Base-by-base conservation (phyloP, 1,140 invertebrate species). In the Conus ventricosus region DNA sequence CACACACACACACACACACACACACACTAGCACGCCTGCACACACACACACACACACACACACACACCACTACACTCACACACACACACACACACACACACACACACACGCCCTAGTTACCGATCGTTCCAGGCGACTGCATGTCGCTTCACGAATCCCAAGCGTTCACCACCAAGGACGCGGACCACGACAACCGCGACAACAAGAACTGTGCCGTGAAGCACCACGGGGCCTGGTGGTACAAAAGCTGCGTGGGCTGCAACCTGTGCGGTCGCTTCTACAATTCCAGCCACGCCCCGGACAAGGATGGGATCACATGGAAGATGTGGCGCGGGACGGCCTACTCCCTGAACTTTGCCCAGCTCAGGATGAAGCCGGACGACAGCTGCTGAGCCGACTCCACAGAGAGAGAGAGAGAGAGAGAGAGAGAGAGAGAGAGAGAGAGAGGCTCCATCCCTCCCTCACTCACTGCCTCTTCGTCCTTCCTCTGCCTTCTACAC, bases 11-110 rank as follows among this genome's bases (percentile, higher is more conserved):
- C 76, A 78, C n/a, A 78, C 76, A 78, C 76, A 78, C 39, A 39
- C 39, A 39, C 78, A 27, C 27, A 81, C 78, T n/a, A n/a, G n/a
- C n/a, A n/a, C n/a, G n/a, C n/a, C n/a, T n/a, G n/a, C n/a, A n/a
- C n/a, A n/a, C n/a, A 78, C n/a, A 78, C 76, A 78, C 76, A 78
- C 39, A 39, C 39, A 39, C 78, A 27, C 27, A 81, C 78, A 81
- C 78, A 81, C 78, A 81, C 15, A 81, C 78, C 6, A 3, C 6
- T 11, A 81, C 39, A 60, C 57, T 2, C 57, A 60, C 57, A 60
- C 57, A 60, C 57, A 60, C 57, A 60, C 57, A 60, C 57, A 60
- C 57, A 60, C 57, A 60, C 57, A 60, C 57, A 60, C 57, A 60
- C 57, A 60, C 57, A 60, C 57, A 60, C 57, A 81, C 39, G 3